Evolutionary conservation across 2,888 invertebrate species (phyloP), one percentile per base, ranked within the genome.

Genomic region (Blastobasis lacticolella): DNA sequence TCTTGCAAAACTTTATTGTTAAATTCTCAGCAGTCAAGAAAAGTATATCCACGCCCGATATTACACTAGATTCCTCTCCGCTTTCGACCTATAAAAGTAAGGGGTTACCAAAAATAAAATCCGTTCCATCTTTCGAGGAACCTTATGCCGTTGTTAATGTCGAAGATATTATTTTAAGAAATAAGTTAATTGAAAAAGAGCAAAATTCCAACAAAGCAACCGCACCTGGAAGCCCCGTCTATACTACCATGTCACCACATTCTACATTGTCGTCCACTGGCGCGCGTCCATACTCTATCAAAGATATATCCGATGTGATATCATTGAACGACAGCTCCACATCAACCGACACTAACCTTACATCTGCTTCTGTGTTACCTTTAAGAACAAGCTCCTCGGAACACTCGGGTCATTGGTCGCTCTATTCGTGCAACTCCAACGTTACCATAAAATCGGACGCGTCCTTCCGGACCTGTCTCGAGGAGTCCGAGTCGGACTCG

Each of bases 31-130:
- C 77, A 10, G 73, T 88, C 41, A 87, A 86, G 57, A 84, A 71
- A 61, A 88, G 88, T 66, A 82, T 88, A 58, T 88, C 88, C 10
- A 87, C 86, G 9, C 88, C 88, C 43, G 77, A 87, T 59, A 85
- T 88, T 38, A 82, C 86, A 23, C 68, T 88, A 59, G 67, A 76
- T 23, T 54, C 56, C 56, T 72, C 78, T 66, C 75, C 79, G 69
- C 71, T 73, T 75, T 76, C 78, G 67, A 75, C 78, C 63, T 59
- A 60, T 56, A 60, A 60, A 49, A 74, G 70, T 58, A 55, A 56
- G 47, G 62, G 63, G 54, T 70, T 85, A 51, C 59, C 67, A 10
- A 85, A 81, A 76, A 83, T 78, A 62, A 72, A 74, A 60, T 84
- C 85, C 2, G 75, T 81, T n/a, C 79, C 83, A 38, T 66, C 66